These are phyloP conservation scores for Paragorgia papillata DNA, from an alignment of 92 coral and sea anemone genomes.

Conservation along the genomic window DNA sequence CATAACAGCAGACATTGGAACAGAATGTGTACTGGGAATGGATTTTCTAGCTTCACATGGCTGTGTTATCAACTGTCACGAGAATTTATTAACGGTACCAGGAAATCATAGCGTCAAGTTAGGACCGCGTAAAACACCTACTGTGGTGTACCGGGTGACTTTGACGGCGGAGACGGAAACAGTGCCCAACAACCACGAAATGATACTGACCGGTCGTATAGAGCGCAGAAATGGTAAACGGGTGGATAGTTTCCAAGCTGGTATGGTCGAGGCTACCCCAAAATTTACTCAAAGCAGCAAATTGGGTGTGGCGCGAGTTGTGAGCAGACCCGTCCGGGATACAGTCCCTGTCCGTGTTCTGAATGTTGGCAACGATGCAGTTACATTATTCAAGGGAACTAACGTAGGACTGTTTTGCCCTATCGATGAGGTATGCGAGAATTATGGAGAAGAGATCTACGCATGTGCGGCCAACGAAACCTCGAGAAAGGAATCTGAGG, in stretches of 20 bases:
- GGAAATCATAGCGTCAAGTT: neutral
- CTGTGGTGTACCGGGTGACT: neutral
- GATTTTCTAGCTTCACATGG: neutral
- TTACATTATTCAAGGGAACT: neutral
- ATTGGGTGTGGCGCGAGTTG: conserved; percentile 4
- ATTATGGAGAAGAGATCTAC: neutral
- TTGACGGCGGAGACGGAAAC: no score
- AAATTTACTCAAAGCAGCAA: neutral
- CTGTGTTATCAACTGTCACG: neutral
- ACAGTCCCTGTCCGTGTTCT: neutral
- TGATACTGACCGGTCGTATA: conserved; percentile 5
- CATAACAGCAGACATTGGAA: neutral
- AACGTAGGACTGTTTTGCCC: conserved; percentile 8
- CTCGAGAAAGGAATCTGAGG: neutral
- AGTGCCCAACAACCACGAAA: conserved; percentile 16
- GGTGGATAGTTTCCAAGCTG: neutral
- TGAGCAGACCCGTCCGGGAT: neutral
- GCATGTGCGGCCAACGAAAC: neutral
- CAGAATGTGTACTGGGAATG: conserved; percentile 12
- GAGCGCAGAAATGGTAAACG: neutral
- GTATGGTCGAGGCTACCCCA: neutral
- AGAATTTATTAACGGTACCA: neutral
- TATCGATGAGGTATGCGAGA: neutral
- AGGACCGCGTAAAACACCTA: neutral
- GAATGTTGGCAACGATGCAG: neutral